phyloP scores from a whole-genome alignment of 23 tunicate genomes.

The Styela plicata region DNA sequence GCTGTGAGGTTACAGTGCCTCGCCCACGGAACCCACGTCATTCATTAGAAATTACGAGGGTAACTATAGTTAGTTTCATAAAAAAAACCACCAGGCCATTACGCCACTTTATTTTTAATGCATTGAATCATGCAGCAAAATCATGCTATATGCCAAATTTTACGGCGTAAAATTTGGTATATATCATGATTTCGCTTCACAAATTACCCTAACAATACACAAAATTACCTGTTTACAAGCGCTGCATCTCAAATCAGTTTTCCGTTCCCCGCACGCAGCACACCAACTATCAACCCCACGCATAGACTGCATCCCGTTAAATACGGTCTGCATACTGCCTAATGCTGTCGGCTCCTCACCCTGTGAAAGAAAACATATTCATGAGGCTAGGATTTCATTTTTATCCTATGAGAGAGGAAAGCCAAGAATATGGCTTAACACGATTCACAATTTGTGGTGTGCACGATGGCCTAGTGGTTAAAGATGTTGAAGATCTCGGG shows the following conservation, averaged over 20 bases:
- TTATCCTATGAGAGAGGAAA: too few species aligned
- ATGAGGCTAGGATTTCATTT: too few species aligned
- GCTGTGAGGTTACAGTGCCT: background rate
- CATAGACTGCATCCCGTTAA: constrained; percentile 63
- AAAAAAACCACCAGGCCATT: too few species aligned
- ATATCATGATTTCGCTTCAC: background rate
- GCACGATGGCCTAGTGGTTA: too few species aligned
- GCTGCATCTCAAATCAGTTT: constrained; percentile 55
- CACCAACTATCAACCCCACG: constrained; percentile 42
- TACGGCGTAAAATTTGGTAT: too few species aligned
- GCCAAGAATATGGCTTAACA: too few species aligned
- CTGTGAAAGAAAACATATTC: constrained; percentile 33
- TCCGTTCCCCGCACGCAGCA: constrained; percentile 48
- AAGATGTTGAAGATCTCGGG: too few species aligned
- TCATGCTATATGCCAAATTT: too few species aligned
- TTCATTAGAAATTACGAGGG: too few species aligned
- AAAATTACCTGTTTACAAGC: constrained; percentile 63
- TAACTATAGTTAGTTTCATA: too few species aligned
- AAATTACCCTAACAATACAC: background rate
- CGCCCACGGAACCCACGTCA: too few species aligned
- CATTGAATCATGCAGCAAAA: background rate
- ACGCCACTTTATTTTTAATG: background rate
- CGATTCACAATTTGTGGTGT: too few species aligned
- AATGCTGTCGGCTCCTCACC: constrained; percentile 72
- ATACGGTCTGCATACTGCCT: constrained; percentile 52